These are phyloP conservation scores for Gymnodraco acuticeps DNA, from an alignment of 2,797 vertebrate genomes.

Conservation along the genomic window DNA sequence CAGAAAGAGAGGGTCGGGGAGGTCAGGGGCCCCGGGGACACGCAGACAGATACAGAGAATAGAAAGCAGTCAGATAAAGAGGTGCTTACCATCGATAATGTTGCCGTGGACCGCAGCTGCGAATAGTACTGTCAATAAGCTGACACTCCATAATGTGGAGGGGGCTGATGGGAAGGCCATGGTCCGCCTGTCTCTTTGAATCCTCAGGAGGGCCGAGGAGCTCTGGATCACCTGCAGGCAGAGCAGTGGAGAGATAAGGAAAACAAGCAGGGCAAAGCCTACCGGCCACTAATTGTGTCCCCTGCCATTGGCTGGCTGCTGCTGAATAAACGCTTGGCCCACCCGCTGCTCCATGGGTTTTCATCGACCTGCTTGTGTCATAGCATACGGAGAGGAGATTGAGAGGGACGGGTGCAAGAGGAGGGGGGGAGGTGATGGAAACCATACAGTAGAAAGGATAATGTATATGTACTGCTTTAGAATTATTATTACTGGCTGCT, in stretches of 20 bases:
- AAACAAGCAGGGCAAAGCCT: conserved; percentile 46
- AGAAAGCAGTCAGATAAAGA: conserved; percentile 36
- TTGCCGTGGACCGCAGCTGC: conserved; percentile 76
- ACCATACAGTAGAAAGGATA: conserved; percentile 23
- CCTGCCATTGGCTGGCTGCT: conserved; percentile 50
- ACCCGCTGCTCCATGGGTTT: conserved; percentile 69
- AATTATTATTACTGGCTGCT: too few species aligned
- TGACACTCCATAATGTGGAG: conserved; percentile 62
- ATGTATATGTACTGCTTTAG: too few species aligned
- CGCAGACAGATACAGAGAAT: conserved; percentile 27
- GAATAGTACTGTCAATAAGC: conserved; percentile 72
- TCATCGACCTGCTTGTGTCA: conserved; percentile 80
- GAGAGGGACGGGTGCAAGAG: conserved; percentile 3
- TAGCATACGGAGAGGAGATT: conserved; percentile 37
- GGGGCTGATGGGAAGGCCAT: conserved; percentile 81
- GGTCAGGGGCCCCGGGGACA: conserved; percentile 66
- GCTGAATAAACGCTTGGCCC: conserved; percentile 65
- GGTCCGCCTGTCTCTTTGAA: conserved; percentile 74
- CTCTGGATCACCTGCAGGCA: conserved; percentile 77
- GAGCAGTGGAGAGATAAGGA: conserved; percentile 55
- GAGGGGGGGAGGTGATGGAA: conserved; percentile 30
- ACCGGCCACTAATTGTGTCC: conserved; percentile 66
- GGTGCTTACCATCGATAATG: conserved; percentile 67
- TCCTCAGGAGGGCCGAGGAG: conserved; percentile 73
- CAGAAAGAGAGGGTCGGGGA: conserved; percentile 39